Conservation (phyloP, 2,113 vertebrate genomes). For the Mohoua ochrocephala region DNA sequence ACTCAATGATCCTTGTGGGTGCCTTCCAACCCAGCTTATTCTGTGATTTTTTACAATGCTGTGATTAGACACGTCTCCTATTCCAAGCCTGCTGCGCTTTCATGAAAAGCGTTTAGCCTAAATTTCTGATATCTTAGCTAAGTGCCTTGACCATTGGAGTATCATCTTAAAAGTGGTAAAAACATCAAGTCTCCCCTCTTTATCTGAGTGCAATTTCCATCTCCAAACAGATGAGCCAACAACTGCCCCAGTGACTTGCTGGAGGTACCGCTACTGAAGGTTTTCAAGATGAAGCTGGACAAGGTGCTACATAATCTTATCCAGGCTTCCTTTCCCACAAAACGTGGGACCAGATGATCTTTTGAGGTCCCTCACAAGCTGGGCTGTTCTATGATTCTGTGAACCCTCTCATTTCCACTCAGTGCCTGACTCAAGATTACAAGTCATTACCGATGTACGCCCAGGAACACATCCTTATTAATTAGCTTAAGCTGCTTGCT, state of each 20-base stretch:
- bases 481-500: neutral
- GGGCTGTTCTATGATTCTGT: neutral
- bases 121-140: neutral
- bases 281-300: neutral
- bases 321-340: neutral
- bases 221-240: neutral
- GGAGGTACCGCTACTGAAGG: neutral
- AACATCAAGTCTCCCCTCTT: neutral
- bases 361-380: neutral
- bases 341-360: neutral
- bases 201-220: neutral
- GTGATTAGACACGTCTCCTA: neutral
- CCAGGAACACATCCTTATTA: neutral
- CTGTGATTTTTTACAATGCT: neutral
- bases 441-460: neutral
- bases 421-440: neutral
- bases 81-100: neutral
- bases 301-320: neutral
- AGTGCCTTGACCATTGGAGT: neutral
- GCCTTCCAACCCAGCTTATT: neutral
- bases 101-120: neutral
- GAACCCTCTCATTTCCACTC: neutral
- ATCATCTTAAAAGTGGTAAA: neutral
- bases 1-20: neutral
- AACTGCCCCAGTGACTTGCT: neutral